Conservation (phyloP, 2,888 invertebrate species). For the Laothoe populi region DNA sequence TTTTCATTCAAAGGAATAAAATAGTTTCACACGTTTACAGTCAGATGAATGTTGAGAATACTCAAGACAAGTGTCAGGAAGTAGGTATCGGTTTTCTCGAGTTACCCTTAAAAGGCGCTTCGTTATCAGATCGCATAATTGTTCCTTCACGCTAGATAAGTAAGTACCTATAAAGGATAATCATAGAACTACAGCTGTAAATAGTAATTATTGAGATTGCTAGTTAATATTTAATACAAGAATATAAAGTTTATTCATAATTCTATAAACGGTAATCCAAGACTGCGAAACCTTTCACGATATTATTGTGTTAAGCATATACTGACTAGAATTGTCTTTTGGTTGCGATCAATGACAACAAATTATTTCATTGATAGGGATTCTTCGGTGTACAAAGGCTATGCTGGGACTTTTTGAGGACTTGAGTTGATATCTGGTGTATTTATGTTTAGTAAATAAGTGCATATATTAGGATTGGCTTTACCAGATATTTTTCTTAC, state of each 20-base stretch:
- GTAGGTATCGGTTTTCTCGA: constrained; percentile 5
- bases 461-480: too few relatives aligned
- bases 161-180: constrained; percentile 11
- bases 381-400: too few relatives aligned
- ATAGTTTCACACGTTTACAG: too few relatives aligned
- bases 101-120: constrained; percentile 3
- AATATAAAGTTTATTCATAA: not conserved
- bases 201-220: not conserved
- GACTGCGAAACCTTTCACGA: not conserved
- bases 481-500: too few relatives aligned
- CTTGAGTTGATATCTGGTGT: too few relatives aligned
- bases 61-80: not conserved
- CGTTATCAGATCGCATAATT: constrained; percentile 10
- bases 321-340: too few relatives aligned
- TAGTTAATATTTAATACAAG: not conserved
- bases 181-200: not conserved
- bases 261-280: not conserved
- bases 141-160: not conserved
- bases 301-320: too few relatives aligned
- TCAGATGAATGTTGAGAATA: not conserved
- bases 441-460: too few relatives aligned
- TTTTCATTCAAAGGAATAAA: not conserved
- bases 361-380: not conserved
- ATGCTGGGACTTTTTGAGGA: not conserved
- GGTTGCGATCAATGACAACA: too few relatives aligned